Conservation (phyloP, 2,113 vertebrate genomes). For the Penelope pileata region DNA sequence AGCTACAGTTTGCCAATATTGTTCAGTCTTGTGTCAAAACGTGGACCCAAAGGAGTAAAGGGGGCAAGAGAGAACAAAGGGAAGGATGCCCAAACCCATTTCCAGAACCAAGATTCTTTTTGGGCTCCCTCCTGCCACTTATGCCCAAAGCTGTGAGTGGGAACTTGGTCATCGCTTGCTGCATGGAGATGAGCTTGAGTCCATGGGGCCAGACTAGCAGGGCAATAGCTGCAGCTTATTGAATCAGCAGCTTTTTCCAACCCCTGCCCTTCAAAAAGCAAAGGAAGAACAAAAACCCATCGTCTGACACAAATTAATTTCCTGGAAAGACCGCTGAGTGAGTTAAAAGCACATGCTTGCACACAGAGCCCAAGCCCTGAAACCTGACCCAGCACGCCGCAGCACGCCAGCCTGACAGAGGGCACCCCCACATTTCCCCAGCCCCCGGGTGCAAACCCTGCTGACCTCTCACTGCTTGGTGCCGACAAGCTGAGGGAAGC, state of each 20-base stretch:
- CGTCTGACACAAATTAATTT: conserved; percentile 24
- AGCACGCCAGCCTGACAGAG: accelerated
- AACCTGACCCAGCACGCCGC: neutral
- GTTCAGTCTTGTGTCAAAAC: neutral
- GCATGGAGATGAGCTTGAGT: neutral
- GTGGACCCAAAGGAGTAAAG: neutral
- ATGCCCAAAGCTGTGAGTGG: neutral
- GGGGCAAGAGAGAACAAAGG: neutral
- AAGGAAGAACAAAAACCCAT: neutral
- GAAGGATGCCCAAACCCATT: neutral
- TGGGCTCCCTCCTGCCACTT: neutral
- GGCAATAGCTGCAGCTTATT: neutral
- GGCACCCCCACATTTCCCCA: neutral
- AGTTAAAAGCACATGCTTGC: neutral
- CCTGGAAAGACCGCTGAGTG: neutral
- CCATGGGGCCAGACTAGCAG: neutral
- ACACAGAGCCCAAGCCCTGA: neutral
- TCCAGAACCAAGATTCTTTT: neutral
- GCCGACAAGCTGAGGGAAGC: neutral
- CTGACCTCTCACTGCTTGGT: neutral
- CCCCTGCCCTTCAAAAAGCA: neutral
- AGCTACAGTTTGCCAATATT: neutral
- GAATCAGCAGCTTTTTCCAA: neutral
- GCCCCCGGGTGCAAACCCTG: neutral
- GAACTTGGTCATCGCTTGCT: neutral